Conservation (phyloP, 1,140 invertebrate species). For the Dendroctonus ponderosae region DNA sequence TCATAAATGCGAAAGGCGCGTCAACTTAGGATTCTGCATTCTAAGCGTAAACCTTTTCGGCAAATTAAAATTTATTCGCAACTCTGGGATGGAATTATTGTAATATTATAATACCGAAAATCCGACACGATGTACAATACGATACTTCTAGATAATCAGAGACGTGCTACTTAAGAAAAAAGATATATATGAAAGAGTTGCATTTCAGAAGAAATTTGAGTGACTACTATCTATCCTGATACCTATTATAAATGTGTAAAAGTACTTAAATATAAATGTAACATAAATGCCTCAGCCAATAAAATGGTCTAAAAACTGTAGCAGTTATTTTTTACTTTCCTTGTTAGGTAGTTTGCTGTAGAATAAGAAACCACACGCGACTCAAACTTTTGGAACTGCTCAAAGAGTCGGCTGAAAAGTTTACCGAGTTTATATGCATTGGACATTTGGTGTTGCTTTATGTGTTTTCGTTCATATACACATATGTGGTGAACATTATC, state of each 20-base stretch:
- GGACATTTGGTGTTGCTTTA: too few relatives aligned
- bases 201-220: constrained; percentile 24
- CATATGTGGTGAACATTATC: too few relatives aligned
- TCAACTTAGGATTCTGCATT: constrained; percentile 22
- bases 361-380: too few relatives aligned
- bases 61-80: constrained; percentile 10
- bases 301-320: constrained; percentile 41
- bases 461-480: too few relatives aligned
- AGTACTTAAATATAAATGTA: constrained; percentile 47
- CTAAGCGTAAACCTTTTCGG: constrained; percentile 11
- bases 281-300: constrained; percentile 49
- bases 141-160: constrained; percentile 38
- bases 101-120: constrained; percentile 8
- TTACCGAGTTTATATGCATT: too few relatives aligned
- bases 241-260: constrained; percentile 45
- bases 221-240: constrained; percentile 46
- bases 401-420: too few relatives aligned
- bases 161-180: constrained; percentile 33
- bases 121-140: constrained; percentile 38
- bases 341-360: too few relatives aligned
- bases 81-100: constrained; percentile 25
- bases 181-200: constrained; percentile 14
- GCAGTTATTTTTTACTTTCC: too few relatives aligned
- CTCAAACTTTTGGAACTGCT: too few relatives aligned
- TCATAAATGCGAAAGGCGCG: constrained; percentile 35